Conservation (phyloP, 92 coral and sea anemone genomes). For the Desmophyllum pertusum region DNA sequence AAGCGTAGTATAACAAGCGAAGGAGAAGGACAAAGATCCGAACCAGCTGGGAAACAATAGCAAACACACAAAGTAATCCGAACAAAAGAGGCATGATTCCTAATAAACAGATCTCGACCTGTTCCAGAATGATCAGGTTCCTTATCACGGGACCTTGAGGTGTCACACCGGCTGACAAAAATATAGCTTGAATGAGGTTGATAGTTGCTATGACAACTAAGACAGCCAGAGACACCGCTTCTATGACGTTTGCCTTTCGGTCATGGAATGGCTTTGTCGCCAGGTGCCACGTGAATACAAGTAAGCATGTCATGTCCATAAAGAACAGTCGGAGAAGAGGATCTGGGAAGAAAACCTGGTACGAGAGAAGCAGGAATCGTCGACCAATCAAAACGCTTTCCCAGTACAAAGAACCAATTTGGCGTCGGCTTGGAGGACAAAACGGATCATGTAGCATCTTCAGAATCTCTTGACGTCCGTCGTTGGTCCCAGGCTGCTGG, state of each 20-base stretch:
- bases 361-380: conserved; percentile 53
- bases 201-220: conserved; percentile 58
- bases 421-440: conserved; percentile 36
- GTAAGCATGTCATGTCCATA: conserved; percentile 50
- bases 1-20: neutral
- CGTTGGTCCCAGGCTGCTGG: neutral
- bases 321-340: conserved; percentile 56
- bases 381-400: conserved; percentile 67
- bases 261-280: conserved; percentile 53
- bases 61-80: conserved; percentile 26
- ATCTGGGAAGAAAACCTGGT: conserved; percentile 38
- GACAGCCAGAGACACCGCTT: conserved; percentile 33
- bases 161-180: conserved; percentile 48
- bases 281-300: conserved; percentile 54
- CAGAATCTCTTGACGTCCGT: neutral
- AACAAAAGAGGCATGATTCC: conserved; percentile 37
- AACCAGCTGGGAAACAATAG: conserved; percentile 44
- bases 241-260: conserved; percentile 49
- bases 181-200: conserved; percentile 40
- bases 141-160: conserved; percentile 35
- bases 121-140: conserved; percentile 16
- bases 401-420: conserved; percentile 59
- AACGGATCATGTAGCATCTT: conserved; percentile 42
- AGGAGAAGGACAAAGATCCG: conserved; percentile 8
- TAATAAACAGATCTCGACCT: conserved; percentile 42